Evolutionary conservation across 2,888 invertebrate genomes (phyloP).

Genomic region (Brachypalpus laphriformis): DNA sequence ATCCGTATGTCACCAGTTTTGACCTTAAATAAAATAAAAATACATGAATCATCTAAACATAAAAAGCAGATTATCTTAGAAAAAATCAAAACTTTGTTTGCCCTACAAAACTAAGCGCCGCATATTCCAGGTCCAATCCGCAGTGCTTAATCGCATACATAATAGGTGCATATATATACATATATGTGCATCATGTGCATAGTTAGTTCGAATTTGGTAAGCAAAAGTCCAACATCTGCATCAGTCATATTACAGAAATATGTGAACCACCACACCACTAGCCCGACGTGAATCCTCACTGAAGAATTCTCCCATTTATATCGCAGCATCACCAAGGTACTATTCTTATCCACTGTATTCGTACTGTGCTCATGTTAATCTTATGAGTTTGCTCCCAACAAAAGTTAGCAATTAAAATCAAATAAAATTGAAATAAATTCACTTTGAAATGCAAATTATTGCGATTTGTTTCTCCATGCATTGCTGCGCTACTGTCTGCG

Average conservation of each 20-base stretch:
- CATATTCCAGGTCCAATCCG: neutral
- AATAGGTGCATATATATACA: neutral
- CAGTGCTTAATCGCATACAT: neutral
- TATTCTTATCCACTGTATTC: conserved; percentile 21
- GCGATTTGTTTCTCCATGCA: conserved; percentile 76
- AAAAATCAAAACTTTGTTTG: neutral
- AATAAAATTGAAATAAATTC: conserved; percentile 83
- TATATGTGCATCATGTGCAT: neutral
- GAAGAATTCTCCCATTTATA: conserved; percentile 25
- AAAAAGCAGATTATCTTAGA: too few species aligned
- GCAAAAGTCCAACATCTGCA: neutral
- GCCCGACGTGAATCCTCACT: conserved; percentile 9
- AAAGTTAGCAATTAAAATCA: conserved; percentile 82
- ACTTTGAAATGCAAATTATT: conserved; percentile 80
- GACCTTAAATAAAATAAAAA: too few species aligned
- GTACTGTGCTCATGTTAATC: conserved; percentile 23
- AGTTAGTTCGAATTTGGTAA: neutral
- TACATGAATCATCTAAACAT: too few species aligned
- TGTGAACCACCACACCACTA: neutral
- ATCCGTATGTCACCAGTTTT: too few species aligned
- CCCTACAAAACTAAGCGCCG: neutral
- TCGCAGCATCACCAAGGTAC: conserved; percentile 11
- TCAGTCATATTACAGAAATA: neutral
- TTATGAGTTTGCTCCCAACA: conserved; percentile 36
- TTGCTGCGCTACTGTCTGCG: conserved; percentile 35